Evolutionary conservation across 2,888 invertebrate genomes (phyloP), one percentile per base, ranked within the genome.

Genomic region (Eristalis pertinax): DNA sequence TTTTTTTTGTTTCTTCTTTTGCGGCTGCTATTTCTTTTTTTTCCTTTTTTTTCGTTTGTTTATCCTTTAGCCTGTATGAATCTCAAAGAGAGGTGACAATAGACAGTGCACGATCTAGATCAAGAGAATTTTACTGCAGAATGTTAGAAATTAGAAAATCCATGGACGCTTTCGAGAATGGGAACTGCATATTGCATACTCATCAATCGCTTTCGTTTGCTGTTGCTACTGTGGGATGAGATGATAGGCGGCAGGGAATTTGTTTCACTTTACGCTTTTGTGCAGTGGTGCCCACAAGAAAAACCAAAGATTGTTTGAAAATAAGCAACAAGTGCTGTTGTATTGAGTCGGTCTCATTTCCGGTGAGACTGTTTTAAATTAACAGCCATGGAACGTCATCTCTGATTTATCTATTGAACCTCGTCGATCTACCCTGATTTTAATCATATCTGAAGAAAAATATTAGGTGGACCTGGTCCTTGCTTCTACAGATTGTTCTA

Each of bases 31-130:
- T 60, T 7, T 65, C 13, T 26, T 38, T 7, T 32, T 19, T 22
- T 67, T 63, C 8, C n/a, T 32, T 63, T 75, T 63, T 75, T 77
- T 77, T 26, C 26, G 26, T 41, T 38, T 26, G 68, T 63, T 81
- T 69, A 69, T 85, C 64, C 77, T 65, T 68, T 38, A 50, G 65
- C 64, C 56, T 76, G 50, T 68, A 58, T 76, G 76, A 62, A 58
- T 77, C 64, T 73, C 73, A 85, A 85, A 81, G 63, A 29, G 43
- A 70, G 72, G 35, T 68, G 77, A 77, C 81, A 77, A 73, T 79
- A 62, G 76, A 79, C 43, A 72, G 63, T 35, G 26, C 68, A 63
- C 73, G 26, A 63, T 67, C 19, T 19, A 63, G 62, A 72, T 60
- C 75, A 67, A 79, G 50, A 38, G 69, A 81, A 81, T 77, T 62